Percentiles rank a stretch among this genome's conserved stretches.
phyloP scores from a whole-genome alignment of 2,888 invertebrate genomes.

The Dryococelus australis region DNA sequence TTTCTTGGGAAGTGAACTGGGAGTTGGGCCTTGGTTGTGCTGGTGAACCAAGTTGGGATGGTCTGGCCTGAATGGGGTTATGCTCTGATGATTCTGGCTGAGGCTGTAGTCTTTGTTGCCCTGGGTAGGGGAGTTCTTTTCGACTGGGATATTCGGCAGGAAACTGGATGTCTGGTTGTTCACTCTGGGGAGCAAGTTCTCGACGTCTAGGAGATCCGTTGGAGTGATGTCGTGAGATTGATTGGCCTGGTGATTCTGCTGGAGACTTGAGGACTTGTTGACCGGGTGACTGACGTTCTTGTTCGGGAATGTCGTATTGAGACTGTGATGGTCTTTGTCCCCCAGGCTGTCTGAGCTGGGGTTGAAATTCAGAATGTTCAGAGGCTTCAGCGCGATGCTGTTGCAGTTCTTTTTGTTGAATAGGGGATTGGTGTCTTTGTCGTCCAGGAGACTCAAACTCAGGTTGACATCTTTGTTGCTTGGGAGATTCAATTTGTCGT shows the following conservation, averaged over 20 bases:
- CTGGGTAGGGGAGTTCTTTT: background rate
- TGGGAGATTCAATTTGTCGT: background rate
- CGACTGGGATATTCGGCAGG: no score
- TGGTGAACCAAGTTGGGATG: background rate
- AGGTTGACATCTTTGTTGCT: background rate
- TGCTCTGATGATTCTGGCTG: background rate
- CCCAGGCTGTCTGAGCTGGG: slow-evolving; percentile 26
- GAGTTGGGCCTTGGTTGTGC: background rate
- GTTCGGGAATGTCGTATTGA: no score
- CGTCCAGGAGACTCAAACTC: background rate
- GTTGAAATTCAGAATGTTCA: slow-evolving; percentile 28
- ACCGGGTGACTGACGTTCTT: no score
- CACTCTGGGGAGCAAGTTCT: no score
- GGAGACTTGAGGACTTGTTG: no score
- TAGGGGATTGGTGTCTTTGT: background rate
- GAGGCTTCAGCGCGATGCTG: background rate
- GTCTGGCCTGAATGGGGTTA: no score
- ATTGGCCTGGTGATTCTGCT: no score
- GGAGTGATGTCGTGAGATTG: no score
- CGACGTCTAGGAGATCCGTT: no score
- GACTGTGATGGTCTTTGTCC: background rate
- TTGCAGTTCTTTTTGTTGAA: background rate
- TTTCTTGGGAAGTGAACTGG: background rate
- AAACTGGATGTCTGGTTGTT: no score
- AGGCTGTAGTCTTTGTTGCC: background rate